Evolutionary conservation across 2,797 vertebrate species (phyloP), one percentile per base, ranked within the genome.

Genomic region (Urocyon cinereoargenteus): DNA sequence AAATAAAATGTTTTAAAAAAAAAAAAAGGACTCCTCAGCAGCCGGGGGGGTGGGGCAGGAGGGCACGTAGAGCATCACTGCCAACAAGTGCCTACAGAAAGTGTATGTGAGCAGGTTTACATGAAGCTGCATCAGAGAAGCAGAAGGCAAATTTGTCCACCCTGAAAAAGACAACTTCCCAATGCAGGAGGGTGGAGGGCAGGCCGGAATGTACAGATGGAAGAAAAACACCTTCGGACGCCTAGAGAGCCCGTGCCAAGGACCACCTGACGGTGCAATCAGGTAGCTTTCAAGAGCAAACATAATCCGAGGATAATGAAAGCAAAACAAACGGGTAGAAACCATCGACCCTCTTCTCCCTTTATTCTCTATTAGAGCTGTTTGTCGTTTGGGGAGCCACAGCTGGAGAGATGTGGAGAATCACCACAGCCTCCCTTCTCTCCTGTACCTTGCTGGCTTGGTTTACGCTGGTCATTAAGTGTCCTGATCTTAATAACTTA

Each of bases 221-320:
- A 77, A 51, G 66, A 36, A 88, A 89, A 24, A 11, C 16, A 45
- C n/a, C 73, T 59, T 34, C 59, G 82, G 55, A 36, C 6, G 55
- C 28, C 21, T 16, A 75, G 83, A 40, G 5, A 66, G 13, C 34
- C 40, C 59, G 53, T 78, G 22, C 53, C 59, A 79, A 85, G 1
- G 9, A 85, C 45, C 61, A 40, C 26, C 45, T 31, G 51, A 21
- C 40, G 40, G 14, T 18, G 68, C 40, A 86, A 21, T 28, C 64
- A 62, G 87, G 40, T 62, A 12, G 34, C 53, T 96, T 95, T 85
- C 85, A 70, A 77, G 82, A 83, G 73, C 62, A 79, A 95, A 66
- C 24, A 13, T 24, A 64, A 28, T 55, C 18, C 6, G 22, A 45
- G 84, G 84, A 92, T 66, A 31, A 22, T 45, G 61, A 82, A 93